phyloP scores from a whole-genome alignment of 2,797 vertebrate species.

The Toxotes lorentzi region DNA sequence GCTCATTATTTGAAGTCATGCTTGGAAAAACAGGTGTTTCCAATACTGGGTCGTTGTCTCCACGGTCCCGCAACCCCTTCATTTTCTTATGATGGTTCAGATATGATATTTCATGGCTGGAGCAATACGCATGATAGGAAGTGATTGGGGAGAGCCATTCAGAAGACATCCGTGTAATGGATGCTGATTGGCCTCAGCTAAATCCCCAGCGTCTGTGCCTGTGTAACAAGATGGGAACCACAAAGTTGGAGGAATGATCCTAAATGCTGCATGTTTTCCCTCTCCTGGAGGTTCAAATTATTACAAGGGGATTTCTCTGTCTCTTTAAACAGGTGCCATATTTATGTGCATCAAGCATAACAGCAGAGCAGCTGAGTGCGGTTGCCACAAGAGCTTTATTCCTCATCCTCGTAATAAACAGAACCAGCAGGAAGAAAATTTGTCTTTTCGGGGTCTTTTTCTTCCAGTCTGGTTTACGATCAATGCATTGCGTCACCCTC shows the following conservation, averaged over 20 bases:
- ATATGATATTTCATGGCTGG: conserved; percentile 86
- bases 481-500: conserved; percentile 68
- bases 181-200: conserved; percentile 82
- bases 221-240: conserved; percentile 63
- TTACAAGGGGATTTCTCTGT: conserved; percentile 66
- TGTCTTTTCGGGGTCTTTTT: conserved; percentile 38
- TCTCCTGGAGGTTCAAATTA: conserved; percentile 61
- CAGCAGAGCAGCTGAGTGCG: conserved; percentile 59
- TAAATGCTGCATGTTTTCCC: conserved; percentile 56
- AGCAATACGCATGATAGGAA: conserved; percentile 75
- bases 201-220: conserved; percentile 62
- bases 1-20: conserved; percentile 83
- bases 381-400: conserved; percentile 55
- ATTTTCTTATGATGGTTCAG: conserved; percentile 81
- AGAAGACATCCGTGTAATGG: conserved; percentile 85
- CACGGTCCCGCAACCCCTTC: conserved; percentile 63
- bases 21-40: conserved; percentile 88
- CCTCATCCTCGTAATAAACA: conserved; percentile 68
- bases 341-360: conserved; percentile 63
- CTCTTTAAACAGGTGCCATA: conserved; percentile 79
- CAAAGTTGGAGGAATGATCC: conserved; percentile 61
- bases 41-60: conserved; percentile 78
- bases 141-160: conserved; percentile 79
- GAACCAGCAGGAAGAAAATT: conserved; percentile 74
- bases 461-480: conserved; percentile 66